Evolutionary conservation across 2,888 invertebrate genomes (phyloP).

Genomic region (Lepetodrilus schrolli): DNA sequence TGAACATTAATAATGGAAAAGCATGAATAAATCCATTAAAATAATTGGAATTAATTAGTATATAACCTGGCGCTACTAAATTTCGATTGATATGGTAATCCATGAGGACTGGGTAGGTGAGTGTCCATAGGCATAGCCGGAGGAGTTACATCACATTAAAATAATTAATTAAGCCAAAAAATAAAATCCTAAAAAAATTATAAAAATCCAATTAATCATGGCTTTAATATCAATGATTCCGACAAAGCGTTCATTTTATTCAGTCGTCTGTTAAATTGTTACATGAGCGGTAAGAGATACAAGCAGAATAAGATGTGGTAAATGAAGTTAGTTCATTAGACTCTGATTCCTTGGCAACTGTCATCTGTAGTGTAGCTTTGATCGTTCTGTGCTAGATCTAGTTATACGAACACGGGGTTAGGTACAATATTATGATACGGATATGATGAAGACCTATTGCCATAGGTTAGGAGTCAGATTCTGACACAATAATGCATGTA

Average conservation of each 20-base stretch:
- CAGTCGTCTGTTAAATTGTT: slow-evolving; percentile 14
- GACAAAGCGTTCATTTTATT: not conserved
- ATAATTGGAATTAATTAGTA: slow-evolving; percentile 19
- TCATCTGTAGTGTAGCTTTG: not conserved
- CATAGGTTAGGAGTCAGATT: no score
- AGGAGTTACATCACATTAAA: not conserved
- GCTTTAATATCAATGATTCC: slow-evolving; percentile 9
- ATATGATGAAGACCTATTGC: not conserved
- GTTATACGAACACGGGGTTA: not conserved
- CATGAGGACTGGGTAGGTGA: not conserved
- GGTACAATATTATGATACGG: not conserved
- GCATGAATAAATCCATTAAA: not conserved
- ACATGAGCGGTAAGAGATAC: not conserved
- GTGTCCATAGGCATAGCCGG: not conserved
- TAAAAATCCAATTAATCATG: slow-evolving; percentile 21
- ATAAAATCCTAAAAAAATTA: not conserved
- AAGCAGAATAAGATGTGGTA: not conserved
- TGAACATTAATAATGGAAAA: no score
- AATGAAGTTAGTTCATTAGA: slow-evolving; percentile 2
- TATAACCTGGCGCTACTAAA: not conserved
- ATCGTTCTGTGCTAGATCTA: not conserved
- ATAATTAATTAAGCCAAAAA: slow-evolving; percentile 15
- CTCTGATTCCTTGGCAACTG: not conserved
- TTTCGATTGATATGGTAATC: not conserved
- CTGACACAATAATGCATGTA: no score